These are phyloP conservation scores for Drosophila pseudoananassae DNA, from an alignment of 1,140 invertebrate species.

Conservation along the genomic window DNA sequence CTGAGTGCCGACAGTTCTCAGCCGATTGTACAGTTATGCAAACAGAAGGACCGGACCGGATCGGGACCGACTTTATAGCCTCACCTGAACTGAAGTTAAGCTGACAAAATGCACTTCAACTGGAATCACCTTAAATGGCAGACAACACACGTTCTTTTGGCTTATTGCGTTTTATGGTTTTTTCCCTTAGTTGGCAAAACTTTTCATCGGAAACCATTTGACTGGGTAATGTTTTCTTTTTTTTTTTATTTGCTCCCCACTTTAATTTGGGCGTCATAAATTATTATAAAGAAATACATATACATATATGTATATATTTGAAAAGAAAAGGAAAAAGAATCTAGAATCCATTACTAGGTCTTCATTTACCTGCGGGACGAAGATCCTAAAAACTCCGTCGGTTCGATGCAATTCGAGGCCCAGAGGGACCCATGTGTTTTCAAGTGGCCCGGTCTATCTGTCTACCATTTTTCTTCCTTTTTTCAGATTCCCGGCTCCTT, in stretches of 20 bases:
- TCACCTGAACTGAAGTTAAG: conserved; percentile 40
- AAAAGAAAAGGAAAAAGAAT: conserved; percentile 17
- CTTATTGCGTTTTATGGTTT: conserved; percentile 22
- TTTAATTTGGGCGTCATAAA: conserved; percentile 52
- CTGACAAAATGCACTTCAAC: conserved; percentile 65
- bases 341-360: conserved; percentile 33
- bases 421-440: conserved; percentile 59
- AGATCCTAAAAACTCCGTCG: conserved; percentile 50
- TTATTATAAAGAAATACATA: conserved; percentile 33
- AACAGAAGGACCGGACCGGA: conserved; percentile 26
- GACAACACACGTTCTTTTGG: conserved; percentile 46
- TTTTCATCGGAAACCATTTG: conserved; percentile 38
- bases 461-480: conserved; percentile 56
- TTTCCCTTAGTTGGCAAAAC: conserved; percentile 21
- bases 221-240: conserved; percentile 10
- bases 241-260: conserved; percentile 4
- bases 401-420: conserved; percentile 4
- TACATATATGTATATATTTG: not conserved
- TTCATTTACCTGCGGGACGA: conserved; percentile 47
- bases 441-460: conserved; percentile 50
- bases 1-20: conserved; percentile 61
- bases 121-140: conserved; percentile 72
- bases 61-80: conserved; percentile 34
- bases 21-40: conserved; percentile 64
- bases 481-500: conserved; percentile 45